Evolutionary conservation across 2,113 vertebrate genomes (phyloP).

Genomic region (Cheilinus undulatus): DNA sequence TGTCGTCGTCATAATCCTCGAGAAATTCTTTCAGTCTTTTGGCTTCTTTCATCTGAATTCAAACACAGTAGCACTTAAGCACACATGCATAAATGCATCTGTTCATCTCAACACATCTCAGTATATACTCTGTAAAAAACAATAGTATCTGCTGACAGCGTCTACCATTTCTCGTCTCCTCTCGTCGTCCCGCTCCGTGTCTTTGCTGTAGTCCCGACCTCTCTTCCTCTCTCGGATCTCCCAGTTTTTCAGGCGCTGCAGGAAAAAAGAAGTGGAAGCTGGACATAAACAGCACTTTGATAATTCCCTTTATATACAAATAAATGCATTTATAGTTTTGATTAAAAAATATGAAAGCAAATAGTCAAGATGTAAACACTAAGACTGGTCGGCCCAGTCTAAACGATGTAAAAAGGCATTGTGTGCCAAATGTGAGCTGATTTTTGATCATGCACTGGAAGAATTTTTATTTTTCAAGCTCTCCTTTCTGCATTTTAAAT

Average conservation of each 20-base stretch:
- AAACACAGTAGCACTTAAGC: not conserved
- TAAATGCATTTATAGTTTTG: too few relatives aligned
- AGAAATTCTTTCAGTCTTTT: constrained; percentile 98
- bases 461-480: too few relatives aligned
- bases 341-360: too few relatives aligned
- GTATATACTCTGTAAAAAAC: not conserved
- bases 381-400: too few relatives aligned
- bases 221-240: constrained; percentile 96
- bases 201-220: constrained; percentile 92
- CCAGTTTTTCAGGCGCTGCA: constrained; percentile 95
- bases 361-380: too few relatives aligned
- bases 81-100: not conserved
- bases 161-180: constrained; percentile 91
- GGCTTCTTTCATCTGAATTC: constrained; percentile 93
- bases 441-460: too few relatives aligned
- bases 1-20: constrained; percentile 97
- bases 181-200: constrained; percentile 92
- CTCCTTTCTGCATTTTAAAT: too few relatives aligned
- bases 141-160: rapidly evolving
- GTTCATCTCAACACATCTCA: not conserved
- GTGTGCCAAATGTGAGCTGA: too few relatives aligned
- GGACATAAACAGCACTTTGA: too few relatives aligned
- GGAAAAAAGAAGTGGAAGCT: constrained; percentile 41
- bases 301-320: too few relatives aligned
- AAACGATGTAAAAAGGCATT: too few relatives aligned